Conservation (phyloP, 2,888 invertebrate genomes). For the Endotricha flammealis region DNA sequence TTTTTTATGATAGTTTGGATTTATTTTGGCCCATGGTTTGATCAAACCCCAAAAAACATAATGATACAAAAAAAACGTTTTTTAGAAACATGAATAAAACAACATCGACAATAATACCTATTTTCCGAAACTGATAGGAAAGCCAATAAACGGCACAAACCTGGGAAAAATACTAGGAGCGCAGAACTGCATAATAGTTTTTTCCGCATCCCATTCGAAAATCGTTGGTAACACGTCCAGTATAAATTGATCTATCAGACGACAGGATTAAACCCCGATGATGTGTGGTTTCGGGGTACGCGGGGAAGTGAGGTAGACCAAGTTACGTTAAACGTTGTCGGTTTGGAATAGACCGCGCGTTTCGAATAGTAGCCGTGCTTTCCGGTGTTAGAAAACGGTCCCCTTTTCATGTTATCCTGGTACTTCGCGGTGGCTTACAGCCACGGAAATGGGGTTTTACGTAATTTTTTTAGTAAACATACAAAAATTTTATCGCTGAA, state of each 20-base stretch:
- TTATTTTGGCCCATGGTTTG: too few relatives aligned
- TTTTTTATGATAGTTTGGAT: too few relatives aligned
- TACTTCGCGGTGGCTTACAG: constrained; percentile 26
- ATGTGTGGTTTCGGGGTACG: background rate
- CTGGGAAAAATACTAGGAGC: constrained; percentile 25
- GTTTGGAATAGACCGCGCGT: constrained; percentile 33
- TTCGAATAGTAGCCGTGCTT: constrained; percentile 35
- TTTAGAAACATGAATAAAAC: too few relatives aligned
- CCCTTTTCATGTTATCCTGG: constrained; percentile 38
- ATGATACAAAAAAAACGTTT: too few relatives aligned
- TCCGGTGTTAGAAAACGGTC: constrained; percentile 37
- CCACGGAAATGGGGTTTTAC: constrained; percentile 26
- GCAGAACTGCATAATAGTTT: constrained; percentile 32
- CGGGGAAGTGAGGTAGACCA: constrained; percentile 19
- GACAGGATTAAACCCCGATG: background rate
- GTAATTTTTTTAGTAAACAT: constrained; percentile 1
- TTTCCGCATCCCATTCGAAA: constrained; percentile 28
- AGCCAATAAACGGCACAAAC: constrained; percentile 24
- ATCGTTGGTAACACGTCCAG: constrained; percentile 24
- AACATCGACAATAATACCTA: background rate
- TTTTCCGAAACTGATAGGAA: constrained; percentile 11
- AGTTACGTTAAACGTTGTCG: constrained; percentile 19
- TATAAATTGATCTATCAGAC: constrained; percentile 14
- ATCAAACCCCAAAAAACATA: too few relatives aligned
- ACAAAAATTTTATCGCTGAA: constrained; percentile 1